Percentiles rank a stretch among this genome's conserved stretches.
Conservation (phyloP, 2,888 invertebrate species). For the Melipona bicolor region DNA sequence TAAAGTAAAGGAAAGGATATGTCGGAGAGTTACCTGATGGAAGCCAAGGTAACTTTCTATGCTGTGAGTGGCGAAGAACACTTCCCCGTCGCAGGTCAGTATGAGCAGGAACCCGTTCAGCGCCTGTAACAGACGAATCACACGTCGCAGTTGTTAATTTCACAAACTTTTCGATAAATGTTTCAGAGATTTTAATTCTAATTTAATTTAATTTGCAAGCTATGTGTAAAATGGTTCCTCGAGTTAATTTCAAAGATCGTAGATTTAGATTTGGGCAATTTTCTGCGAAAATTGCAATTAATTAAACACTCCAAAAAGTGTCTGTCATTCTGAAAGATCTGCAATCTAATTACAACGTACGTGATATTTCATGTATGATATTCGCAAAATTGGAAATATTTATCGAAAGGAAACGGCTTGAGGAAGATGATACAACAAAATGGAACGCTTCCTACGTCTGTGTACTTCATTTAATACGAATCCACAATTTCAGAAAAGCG, state of each 20-base stretch:
- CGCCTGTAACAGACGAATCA: constrained; percentile 88
- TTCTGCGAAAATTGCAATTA: too few species aligned
- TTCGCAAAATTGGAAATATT: background rate
- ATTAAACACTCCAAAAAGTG: too few species aligned
- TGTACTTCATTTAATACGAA: background rate
- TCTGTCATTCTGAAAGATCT: too few species aligned
- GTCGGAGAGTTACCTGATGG: constrained; percentile 92
- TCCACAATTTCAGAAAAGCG: background rate
- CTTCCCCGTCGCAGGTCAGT: constrained; percentile 99
- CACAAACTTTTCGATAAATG: too few species aligned
- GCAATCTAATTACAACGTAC: too few species aligned
- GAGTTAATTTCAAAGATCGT: too few species aligned
- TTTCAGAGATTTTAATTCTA: too few species aligned
- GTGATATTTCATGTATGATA: too few species aligned
- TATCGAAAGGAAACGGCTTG: background rate
- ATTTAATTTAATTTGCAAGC: too few species aligned
- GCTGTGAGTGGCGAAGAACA: constrained; percentile 99
- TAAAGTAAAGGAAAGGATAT: background rate
- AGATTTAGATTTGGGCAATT: too few species aligned
- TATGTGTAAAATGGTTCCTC: too few species aligned
- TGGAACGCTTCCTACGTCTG: background rate
- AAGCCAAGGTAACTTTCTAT: constrained; percentile 99
- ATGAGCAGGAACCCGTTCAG: constrained; percentile 99
- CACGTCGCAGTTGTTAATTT: background rate
- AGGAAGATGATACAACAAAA: background rate